phyloP scores from a whole-genome alignment of 1,140 invertebrate species.

The Laodelphax striatellus region DNA sequence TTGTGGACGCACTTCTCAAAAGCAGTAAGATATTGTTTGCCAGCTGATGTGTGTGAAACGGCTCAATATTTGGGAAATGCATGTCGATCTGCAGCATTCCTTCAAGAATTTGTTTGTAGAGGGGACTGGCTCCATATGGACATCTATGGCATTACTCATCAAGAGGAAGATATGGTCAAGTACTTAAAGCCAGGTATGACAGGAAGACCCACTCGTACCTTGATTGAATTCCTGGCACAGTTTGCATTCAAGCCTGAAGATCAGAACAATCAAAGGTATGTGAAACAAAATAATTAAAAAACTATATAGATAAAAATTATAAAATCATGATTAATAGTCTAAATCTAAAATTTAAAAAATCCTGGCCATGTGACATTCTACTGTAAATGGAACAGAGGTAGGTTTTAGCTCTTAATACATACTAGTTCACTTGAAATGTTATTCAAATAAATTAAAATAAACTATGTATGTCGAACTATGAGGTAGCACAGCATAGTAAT shows the following conservation, averaged over 20 bases:
- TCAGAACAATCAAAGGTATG: too few relatives aligned
- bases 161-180: neutral
- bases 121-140: neutral
- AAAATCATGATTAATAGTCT: too few relatives aligned
- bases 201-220: neutral
- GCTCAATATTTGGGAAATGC: neutral
- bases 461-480: too few relatives aligned
- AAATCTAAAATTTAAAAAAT: too few relatives aligned
- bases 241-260: neutral
- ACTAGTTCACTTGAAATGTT: too few relatives aligned
- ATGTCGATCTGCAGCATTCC: neutral
- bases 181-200: neutral
- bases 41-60: neutral
- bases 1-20: constrained; percentile 37
- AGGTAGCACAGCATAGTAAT: too few relatives aligned
- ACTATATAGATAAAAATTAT: too few relatives aligned
- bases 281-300: too few relatives aligned
- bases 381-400: too few relatives aligned
- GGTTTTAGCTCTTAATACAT: too few relatives aligned
- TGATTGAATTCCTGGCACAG: neutral
- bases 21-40: neutral
- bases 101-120: neutral
- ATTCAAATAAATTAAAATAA: too few relatives aligned
- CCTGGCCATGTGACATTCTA: too few relatives aligned
- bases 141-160: neutral